A percentile compares a stretch with the other conserved stretches of the same genome.
phyloP scores from a whole-genome alignment of 1,140 invertebrate genomes.

The Sesamia nonagrioides region DNA sequence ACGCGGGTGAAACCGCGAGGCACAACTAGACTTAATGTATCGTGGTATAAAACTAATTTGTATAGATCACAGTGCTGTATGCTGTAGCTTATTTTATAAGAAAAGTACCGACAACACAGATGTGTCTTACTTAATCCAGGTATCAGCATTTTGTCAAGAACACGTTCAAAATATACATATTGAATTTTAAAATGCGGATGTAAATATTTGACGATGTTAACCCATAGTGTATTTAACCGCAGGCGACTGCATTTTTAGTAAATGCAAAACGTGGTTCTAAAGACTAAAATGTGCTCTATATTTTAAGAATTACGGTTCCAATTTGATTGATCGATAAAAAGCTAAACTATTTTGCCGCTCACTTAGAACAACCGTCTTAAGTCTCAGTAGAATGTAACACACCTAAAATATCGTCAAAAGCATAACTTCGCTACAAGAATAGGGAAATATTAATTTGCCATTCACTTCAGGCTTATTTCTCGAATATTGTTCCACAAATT shows the following conservation, averaged over 20 bases:
- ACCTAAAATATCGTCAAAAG: neutral
- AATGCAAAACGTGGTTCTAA: neutral
- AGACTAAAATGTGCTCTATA: neutral
- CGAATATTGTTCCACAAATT: neutral
- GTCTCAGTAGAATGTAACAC: neutral
- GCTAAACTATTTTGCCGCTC: neutral
- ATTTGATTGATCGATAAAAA: neutral
- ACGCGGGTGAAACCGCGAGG: too few species aligned
- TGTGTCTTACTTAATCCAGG: too few species aligned
- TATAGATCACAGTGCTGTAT: too few species aligned
- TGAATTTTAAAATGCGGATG: constrained; percentile 43
- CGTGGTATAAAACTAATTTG: too few species aligned
- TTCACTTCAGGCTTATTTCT: neutral
- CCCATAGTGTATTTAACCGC: constrained; percentile 1
- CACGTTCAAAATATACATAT: too few species aligned
- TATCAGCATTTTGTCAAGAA: too few species aligned
- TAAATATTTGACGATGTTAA: neutral
- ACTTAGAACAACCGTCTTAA: neutral
- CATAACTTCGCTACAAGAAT: neutral
- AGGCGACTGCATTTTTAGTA: neutral
- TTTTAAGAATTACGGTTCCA: neutral
- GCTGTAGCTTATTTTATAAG: too few species aligned
- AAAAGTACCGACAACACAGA: too few species aligned
- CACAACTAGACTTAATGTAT: too few species aligned
- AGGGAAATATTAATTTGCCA: too few species aligned